Conservation (phyloP, 2,113 vertebrate species). For the Recurvirostra avosetta region DNA sequence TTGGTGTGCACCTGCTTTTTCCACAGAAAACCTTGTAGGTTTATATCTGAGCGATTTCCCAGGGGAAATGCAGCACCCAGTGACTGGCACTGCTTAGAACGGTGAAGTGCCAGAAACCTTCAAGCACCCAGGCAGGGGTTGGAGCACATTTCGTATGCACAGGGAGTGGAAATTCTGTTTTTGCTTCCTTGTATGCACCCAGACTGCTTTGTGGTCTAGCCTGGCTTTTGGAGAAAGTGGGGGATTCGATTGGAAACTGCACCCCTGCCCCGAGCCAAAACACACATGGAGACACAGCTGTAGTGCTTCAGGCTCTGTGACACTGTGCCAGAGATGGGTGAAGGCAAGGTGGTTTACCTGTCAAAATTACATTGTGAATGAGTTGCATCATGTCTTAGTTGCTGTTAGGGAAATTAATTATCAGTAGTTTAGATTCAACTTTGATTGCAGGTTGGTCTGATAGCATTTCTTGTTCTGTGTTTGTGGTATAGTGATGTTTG, state of each 20-base stretch:
- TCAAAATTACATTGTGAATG: not conserved
- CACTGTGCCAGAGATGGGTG: not conserved
- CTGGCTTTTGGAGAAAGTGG: not conserved
- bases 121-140: not conserved
- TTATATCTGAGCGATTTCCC: not conserved
- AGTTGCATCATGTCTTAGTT: not conserved
- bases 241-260: not conserved
- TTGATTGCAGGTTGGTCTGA: not conserved
- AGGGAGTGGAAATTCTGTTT: not conserved
- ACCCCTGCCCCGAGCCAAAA: not conserved
- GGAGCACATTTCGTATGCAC: not conserved
- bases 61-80: accelerated
- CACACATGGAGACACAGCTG: accelerated
- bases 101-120: not conserved
- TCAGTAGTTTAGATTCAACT: not conserved
- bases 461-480: not conserved
- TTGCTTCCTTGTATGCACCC: not conserved
- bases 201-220: not conserved
- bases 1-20: not conserved
- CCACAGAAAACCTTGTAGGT: not conserved
- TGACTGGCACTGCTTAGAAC: not conserved
- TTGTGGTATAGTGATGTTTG: not conserved
- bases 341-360: not conserved
- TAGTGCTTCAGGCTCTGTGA: not conserved
- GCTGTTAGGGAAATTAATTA: not conserved